These are phyloP conservation scores for Drosophila recens DNA, from an alignment of 2,888 invertebrate genomes.

Conservation along the genomic window DNA sequence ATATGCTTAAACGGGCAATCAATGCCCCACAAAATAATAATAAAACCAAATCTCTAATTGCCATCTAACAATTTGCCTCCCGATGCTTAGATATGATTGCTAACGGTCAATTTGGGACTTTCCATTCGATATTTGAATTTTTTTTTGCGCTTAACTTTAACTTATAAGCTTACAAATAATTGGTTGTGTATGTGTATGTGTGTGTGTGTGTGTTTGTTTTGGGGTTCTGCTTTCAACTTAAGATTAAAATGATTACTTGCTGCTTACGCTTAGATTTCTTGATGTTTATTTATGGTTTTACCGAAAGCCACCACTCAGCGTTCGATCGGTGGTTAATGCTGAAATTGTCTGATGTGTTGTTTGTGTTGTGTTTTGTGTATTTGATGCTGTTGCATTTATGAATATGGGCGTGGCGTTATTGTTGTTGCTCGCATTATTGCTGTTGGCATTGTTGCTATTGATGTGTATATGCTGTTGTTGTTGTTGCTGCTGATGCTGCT, in stretches of 20 bases:
- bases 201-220: conserved; percentile 7
- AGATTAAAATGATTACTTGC: conserved; percentile 8
- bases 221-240: conserved; percentile 17
- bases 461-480: conserved; percentile 32
- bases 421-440: conserved; percentile 25
- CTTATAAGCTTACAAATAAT: conserved; percentile 10
- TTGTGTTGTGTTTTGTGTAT: conserved; percentile 26
- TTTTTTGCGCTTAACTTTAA: conserved; percentile 1
- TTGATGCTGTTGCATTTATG: conserved; percentile 44
- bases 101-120: conserved; percentile 16
- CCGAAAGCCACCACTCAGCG: conserved; percentile 60
- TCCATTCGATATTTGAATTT: neutral
- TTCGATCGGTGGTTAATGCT: conserved; percentile 57
- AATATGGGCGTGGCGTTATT: conserved; percentile 47
- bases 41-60: conserved; percentile 5
- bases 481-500: conserved; percentile 16
- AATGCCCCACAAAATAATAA: conserved; percentile 6
- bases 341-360: conserved; percentile 52
- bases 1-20: neutral
- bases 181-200: conserved; percentile 1
- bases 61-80: conserved; percentile 10
- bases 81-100: conserved; percentile 25
- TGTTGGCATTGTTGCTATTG: conserved; percentile 6
- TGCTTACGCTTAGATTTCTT: neutral
- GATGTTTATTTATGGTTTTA: conserved; percentile 40